These are phyloP conservation scores for Pao palembangensis DNA, from an alignment of 2,113 vertebrate species.

Conservation along the genomic window DNA sequence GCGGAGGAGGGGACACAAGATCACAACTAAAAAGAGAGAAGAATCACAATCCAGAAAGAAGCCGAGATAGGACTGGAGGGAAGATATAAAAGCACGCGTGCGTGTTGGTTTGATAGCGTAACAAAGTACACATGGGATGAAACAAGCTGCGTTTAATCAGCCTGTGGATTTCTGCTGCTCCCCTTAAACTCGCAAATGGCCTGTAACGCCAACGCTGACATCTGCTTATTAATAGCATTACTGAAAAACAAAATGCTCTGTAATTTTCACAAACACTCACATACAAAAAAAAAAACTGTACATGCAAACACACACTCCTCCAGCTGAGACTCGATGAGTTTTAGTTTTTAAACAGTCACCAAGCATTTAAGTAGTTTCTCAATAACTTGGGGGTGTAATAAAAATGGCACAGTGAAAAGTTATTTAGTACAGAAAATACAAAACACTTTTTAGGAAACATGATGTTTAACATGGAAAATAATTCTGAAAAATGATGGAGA, in stretches of 20 bases:
- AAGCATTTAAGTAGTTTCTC: conserved; percentile 15
- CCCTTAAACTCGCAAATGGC: conserved; percentile 23
- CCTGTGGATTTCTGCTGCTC: conserved; percentile 31
- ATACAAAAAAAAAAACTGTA: conserved; percentile 10
- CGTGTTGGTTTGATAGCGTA: conserved; percentile 48
- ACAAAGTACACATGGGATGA: conserved; percentile 47
- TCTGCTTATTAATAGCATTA: conserved; percentile 35
- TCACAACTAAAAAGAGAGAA: conserved; percentile 55
- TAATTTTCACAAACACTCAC: conserved; percentile 15
- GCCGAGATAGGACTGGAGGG: conserved; percentile 39
- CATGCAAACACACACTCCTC: conserved; percentile 6
- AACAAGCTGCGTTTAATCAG: conserved; percentile 38
- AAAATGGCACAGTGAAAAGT: conserved; percentile 1
- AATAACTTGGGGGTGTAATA: conserved; percentile 26
- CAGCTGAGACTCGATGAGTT: conserved; percentile 6
- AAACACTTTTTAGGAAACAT: background rate
- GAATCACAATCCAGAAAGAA: conserved; percentile 53
- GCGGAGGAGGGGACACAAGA: conserved; percentile 48
- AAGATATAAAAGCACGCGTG: conserved; percentile 21
- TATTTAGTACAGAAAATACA: conserved; percentile 13
- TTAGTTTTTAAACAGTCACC: conserved; percentile 4
- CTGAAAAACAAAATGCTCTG: conserved; percentile 20
- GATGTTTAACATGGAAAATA: too few species aligned
- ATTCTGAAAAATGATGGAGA: too few species aligned
- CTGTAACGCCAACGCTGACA: conserved; percentile 16